Conservation (phyloP, 2,888 invertebrate genomes). For the Nesidiocoris tenuis region DNA sequence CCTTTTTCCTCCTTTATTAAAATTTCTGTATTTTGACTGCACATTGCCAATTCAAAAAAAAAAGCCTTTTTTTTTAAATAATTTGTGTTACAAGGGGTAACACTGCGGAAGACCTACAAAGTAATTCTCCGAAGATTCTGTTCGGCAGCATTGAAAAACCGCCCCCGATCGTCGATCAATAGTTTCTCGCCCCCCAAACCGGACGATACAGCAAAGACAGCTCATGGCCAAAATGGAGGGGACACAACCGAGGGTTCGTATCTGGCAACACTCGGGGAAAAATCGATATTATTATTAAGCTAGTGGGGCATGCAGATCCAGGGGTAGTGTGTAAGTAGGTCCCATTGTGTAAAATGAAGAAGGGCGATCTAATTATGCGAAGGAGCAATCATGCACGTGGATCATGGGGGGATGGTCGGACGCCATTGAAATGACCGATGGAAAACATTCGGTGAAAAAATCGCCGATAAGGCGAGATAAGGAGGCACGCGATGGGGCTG, state of each 20-base stretch:
- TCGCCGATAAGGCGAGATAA: background rate
- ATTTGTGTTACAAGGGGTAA: no score
- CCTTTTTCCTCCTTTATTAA: no score
- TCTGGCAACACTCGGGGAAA: background rate
- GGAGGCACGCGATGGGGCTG: background rate
- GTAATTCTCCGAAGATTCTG: background rate
- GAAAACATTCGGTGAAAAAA: background rate
- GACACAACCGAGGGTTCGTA: background rate
- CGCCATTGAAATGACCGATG: background rate
- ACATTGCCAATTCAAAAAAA: no score
- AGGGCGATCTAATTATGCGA: slow-evolving; percentile 37
- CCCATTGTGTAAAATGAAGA: slow-evolving; percentile 26
- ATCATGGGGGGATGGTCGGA: background rate
- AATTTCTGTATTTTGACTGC: no score
- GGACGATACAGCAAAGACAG: background rate
- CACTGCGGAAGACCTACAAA: background rate
- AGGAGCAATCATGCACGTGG: background rate
- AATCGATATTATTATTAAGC: slow-evolving; percentile 40
- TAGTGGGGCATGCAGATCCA: slow-evolving; percentile 43
- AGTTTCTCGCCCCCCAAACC: background rate
- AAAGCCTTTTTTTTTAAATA: no score
- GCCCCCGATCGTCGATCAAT: background rate
- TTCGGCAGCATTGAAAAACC: no score
- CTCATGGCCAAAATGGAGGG: background rate
- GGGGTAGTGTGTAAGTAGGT: slow-evolving; percentile 44